Evolutionary conservation across 2,113 vertebrate genomes (phyloP).

Genomic region (Misgurnus anguillicaudatus): DNA sequence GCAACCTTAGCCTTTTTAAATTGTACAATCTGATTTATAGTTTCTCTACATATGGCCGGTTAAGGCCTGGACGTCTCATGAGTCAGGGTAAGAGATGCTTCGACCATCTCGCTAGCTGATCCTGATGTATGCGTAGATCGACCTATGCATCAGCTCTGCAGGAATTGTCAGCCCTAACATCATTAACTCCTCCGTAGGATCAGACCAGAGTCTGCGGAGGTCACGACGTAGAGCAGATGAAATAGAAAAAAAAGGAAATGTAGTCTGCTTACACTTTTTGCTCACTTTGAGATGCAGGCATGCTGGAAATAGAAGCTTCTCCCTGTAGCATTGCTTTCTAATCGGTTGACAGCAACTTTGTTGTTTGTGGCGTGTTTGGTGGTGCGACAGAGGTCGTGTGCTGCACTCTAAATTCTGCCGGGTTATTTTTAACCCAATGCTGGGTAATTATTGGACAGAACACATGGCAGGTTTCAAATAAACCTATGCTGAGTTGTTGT

Average conservation of each 20-base stretch:
- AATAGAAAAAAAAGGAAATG: slow-evolving; percentile 27
- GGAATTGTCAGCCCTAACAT: slow-evolving; percentile 20
- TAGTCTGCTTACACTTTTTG: slow-evolving; percentile 10
- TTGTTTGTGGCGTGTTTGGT: not conserved
- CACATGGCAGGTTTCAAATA: too few relatives aligned
- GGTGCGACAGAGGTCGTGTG: not conserved
- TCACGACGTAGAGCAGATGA: slow-evolving; percentile 3
- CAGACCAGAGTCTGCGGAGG: not conserved
- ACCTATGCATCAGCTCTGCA: not conserved
- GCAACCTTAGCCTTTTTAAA: slow-evolving; percentile 1
- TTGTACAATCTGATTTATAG: not conserved
- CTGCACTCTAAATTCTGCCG: not conserved
- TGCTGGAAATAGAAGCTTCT: slow-evolving; percentile 9
- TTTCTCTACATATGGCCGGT: not conserved
- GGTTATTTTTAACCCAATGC: too few relatives aligned
- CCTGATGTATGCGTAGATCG: slow-evolving; percentile 8
- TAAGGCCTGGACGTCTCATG: not conserved
- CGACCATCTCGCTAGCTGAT: not conserved
- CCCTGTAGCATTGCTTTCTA: not conserved
- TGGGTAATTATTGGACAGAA: too few relatives aligned
- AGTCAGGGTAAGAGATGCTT: slow-evolving; percentile 5
- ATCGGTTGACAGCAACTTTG: not conserved
- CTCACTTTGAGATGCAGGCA: not conserved
- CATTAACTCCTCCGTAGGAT: slow-evolving; percentile 10
- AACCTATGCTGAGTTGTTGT: too few relatives aligned